Evolutionary conservation across 2,797 vertebrate genomes (phyloP), one percentile per base, ranked within the genome.

Genomic region (Sphaeramia orbicularis): DNA sequence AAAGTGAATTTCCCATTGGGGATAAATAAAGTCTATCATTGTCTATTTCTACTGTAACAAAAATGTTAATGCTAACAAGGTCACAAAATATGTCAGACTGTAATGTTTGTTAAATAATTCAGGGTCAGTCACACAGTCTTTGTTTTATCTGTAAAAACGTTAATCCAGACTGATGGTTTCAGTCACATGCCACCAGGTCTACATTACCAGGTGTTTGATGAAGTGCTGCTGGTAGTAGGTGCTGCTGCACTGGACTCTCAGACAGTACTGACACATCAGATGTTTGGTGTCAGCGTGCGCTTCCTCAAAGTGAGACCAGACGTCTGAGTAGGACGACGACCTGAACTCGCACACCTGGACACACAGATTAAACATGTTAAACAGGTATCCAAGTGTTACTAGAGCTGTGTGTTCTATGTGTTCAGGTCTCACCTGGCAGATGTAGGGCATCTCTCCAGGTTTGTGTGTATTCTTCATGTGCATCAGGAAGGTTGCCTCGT

Each of bases 371-470:
- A 35, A 35, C 1, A 35, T 30, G 27, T 30, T 30, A 30, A 30
- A 30, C 27, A 30, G 27, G 27, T 30, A 8, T 6, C 5, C 5
- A 8, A 30, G 27, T 30, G 27, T 30, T 30, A 30, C 27, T 30
- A 3, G 9, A 35, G 32, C 7, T 35, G 32, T 35, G 32, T 35
- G 7, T 35, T 30, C 5, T 30, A 4, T 30, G 27, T 30, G 27
- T 30, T 30, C 27, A 30, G 27, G 15, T 10, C 21, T 0, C 10
- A 88, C 97, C 97, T 97, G 96, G 80, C 97, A 99, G 40, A 93
- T 81, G 7, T 99, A 99, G 30, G 98, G 97, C 98, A 99, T 99
- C 93, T 99, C 97, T 61, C 98, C 97, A 0, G 97, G 96, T 50
- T 95, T 96, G 91, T 99, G 98, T 0, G 86, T 94, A 65, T 89